A percentile compares a stretch with the other conserved stretches of the same genome.
Conservation (phyloP, 2,113 vertebrate genomes). For the Alethe castanea region DNA sequence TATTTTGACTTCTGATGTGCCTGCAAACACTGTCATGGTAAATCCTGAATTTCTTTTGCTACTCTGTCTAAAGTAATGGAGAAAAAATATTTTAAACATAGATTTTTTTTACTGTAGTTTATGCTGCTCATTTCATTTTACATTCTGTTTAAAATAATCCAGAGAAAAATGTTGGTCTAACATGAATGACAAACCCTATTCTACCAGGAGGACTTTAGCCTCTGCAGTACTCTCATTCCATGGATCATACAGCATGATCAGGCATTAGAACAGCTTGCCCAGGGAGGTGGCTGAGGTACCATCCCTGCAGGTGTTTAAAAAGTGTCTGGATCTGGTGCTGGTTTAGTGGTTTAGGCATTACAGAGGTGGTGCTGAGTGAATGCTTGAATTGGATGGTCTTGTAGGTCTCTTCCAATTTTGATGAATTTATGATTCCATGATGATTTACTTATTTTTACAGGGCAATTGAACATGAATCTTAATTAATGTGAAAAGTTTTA, state of each 20-base stretch:
- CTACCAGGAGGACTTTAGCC: background rate
- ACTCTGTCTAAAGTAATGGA: background rate
- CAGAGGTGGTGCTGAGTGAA: background rate
- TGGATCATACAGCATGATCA: background rate
- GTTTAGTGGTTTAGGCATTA: background rate
- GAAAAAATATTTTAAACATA: background rate
- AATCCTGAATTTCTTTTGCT: background rate
- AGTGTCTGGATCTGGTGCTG: background rate
- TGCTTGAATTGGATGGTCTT: background rate
- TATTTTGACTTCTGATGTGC: background rate
- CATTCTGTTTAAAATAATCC: background rate
- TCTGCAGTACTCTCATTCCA: background rate
- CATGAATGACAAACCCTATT: background rate
- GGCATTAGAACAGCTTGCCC: background rate
- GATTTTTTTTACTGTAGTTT: background rate
- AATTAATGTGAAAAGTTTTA: background rate
- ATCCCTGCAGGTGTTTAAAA: background rate
- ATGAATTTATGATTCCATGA: background rate
- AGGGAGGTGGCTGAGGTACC: background rate
- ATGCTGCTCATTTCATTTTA: background rate
- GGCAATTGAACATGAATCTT: background rate
- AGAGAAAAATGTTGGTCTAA: background rate
- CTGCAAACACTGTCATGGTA: background rate
- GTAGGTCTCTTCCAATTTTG: background rate
- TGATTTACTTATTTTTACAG: background rate